Percentiles rank a stretch among this genome's conserved stretches.
Conservation (phyloP, 2,113 vertebrate species). For the Cyanistes caeruleus region DNA sequence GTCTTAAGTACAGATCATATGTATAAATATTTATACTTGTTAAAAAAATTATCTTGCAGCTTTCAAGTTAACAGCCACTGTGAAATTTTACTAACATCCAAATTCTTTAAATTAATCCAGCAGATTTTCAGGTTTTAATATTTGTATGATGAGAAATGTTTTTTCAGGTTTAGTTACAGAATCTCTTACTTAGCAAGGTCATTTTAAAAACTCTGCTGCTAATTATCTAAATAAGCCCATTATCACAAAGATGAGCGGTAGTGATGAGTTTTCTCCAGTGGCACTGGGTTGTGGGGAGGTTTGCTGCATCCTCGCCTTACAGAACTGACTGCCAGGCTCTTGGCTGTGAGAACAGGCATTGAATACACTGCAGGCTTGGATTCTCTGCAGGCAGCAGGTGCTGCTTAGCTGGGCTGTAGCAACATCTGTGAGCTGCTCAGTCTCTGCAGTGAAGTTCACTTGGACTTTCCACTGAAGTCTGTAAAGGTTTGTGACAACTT, state of each 20-base stretch:
- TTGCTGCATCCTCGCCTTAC: neutral
- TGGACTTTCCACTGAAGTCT: neutral
- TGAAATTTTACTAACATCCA: neutral
- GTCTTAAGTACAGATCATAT: neutral
- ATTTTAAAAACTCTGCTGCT: neutral
- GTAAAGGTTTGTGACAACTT: neutral
- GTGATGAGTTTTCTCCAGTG: neutral
- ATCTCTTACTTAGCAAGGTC: neutral
- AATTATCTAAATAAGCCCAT: neutral
- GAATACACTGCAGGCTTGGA: too few relatives aligned
- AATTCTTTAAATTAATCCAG: neutral
- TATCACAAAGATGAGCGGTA: neutral
- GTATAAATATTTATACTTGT: neutral
- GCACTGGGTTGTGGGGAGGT: neutral
- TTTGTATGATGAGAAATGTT: neutral
- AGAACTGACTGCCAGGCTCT: rapidly evolving
- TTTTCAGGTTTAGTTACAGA: neutral
- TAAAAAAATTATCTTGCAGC: neutral
- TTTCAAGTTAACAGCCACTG: neutral
- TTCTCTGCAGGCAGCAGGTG: neutral
- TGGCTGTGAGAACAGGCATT: neutral
- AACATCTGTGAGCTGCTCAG: neutral
- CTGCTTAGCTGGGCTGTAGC: neutral
- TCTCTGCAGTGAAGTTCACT: neutral
- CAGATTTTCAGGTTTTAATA: neutral